Base-by-base conservation (phyloP, 2,797 vertebrate genomes). In the Tarsius wallacei region DNA sequence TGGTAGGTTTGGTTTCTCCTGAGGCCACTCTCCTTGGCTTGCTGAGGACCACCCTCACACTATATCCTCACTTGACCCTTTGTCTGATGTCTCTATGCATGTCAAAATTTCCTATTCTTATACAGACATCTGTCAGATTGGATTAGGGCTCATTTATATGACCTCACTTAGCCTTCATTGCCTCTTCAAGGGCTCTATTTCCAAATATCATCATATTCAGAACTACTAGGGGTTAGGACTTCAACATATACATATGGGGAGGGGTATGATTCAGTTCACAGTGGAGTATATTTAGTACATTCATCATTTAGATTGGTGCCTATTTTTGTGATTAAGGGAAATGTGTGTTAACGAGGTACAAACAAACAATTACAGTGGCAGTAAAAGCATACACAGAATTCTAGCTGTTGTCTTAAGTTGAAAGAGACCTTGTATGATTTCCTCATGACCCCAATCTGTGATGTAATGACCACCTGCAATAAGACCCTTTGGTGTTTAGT, bases 301-400 rank as follows among this genome's bases (percentile, higher is more conserved):
- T 86, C 36, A 59, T 83, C 55, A 28, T 88, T 84, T 84, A 93
- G 71, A 84, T 80, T 21, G 59, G 68, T 49, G 13, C 7, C 8
- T 80, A 33, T 49, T 81, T 91, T 53, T 61, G 28, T 80, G 74
- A 87, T 83, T 61, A 89, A 74, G 21, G 22, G 91, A 93, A 71
- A 87, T 36, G 28, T 16, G 42, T n/a, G 17, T 85, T 57, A 91
- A 78, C 17, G 61, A 78, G 8, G 19, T 28, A 22, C 80, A 73
- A 26, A 61, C 7, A 85, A 83, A 53, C 51, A 87, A 81, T 88
- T 76, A 63, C 3, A 28, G 13, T 64, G 17, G 33, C 33, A 83
- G 21, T 21, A 66, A 78, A 91, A 83, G 42, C 78, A 47, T 28
- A n/a, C n/a, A 26, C 51, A 5, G n/a, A 53, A 63, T n/a, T 81